phyloP scores from a whole-genome alignment of 2,113 vertebrate genomes.

The Sturnira hondurensis region DNA sequence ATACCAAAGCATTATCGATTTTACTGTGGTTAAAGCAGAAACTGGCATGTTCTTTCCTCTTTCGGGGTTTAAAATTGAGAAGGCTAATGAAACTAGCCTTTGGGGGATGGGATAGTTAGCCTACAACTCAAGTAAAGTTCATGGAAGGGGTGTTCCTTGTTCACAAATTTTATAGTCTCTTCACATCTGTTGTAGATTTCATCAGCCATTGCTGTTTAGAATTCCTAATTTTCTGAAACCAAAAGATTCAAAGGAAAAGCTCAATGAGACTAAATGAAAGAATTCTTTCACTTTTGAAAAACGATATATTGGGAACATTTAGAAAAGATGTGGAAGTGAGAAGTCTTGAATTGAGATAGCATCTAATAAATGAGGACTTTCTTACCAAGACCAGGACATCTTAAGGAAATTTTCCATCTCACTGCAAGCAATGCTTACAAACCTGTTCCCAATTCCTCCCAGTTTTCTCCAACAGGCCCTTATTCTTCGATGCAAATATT shows the following conservation, averaged over 20 bases:
- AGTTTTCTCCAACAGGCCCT: neutral
- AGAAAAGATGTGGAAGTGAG: constrained; percentile 22
- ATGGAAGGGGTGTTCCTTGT: neutral
- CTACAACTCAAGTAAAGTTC: neutral
- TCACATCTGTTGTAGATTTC: constrained; percentile 51
- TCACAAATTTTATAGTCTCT: constrained; percentile 35
- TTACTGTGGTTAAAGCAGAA: neutral
- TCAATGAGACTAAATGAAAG: neutral
- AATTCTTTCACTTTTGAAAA: constrained; percentile 28
- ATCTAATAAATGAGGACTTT: neutral
- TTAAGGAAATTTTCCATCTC: neutral
- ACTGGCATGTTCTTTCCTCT: neutral
- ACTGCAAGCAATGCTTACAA: neutral
- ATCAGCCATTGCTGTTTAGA: constrained; percentile 35
- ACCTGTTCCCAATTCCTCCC: neutral
- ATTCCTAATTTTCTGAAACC: constrained; percentile 39
- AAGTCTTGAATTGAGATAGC: neutral
- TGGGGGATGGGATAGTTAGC: neutral
- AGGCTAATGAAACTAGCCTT: neutral
- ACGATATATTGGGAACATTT: neutral
- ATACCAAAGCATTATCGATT: neutral
- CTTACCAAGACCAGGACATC: neutral
- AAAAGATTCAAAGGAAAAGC: constrained; percentile 36
- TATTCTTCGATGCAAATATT: neutral
- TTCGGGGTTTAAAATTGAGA: neutral